Percentiles rank a stretch among this genome's conserved stretches.
Evolutionary conservation across 2,888 invertebrate species (phyloP).

Genomic region (Tetragnatha montana): DNA sequence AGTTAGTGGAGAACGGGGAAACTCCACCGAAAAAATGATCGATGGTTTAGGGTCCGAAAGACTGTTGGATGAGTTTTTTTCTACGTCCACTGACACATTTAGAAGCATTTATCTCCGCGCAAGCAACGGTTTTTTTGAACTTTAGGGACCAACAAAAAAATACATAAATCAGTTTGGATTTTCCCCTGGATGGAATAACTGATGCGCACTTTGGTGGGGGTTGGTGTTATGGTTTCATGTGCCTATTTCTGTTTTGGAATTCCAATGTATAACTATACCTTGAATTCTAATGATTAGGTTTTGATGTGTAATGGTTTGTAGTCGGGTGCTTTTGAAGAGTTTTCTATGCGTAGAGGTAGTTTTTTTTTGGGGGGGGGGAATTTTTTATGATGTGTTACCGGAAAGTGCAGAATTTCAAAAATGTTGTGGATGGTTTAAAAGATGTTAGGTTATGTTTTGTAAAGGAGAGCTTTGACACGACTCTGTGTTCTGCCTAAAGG

Average conservation of each 20-base stretch:
- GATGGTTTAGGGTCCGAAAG: neutral
- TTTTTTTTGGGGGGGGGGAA: too few species aligned
- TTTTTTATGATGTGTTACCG: neutral
- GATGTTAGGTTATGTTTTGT: too few species aligned
- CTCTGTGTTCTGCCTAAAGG: too few species aligned
- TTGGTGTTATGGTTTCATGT: neutral
- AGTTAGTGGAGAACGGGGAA: neutral
- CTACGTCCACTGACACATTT: neutral
- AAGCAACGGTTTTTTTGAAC: slow-evolving; percentile 5
- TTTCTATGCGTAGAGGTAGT: neutral
- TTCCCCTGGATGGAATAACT: slow-evolving; percentile 13
- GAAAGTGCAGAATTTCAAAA: neutral
- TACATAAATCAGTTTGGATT: slow-evolving; percentile 11
- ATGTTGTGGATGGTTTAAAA: too few species aligned
- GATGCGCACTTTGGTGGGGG: neutral
- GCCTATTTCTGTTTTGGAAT: neutral
- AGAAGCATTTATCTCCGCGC: slow-evolving; percentile 10
- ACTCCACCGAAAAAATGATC: neutral
- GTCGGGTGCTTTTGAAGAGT: neutral
- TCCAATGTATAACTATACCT: neutral
- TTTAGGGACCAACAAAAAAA: neutral
- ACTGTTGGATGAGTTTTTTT: neutral
- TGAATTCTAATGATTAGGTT: neutral
- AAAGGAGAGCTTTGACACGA: too few species aligned
- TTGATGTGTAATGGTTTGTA: neutral